These are phyloP conservation scores for Eulacestoma nigropectus DNA, from an alignment of 2,113 vertebrate genomes.

Conservation along the genomic window DNA sequence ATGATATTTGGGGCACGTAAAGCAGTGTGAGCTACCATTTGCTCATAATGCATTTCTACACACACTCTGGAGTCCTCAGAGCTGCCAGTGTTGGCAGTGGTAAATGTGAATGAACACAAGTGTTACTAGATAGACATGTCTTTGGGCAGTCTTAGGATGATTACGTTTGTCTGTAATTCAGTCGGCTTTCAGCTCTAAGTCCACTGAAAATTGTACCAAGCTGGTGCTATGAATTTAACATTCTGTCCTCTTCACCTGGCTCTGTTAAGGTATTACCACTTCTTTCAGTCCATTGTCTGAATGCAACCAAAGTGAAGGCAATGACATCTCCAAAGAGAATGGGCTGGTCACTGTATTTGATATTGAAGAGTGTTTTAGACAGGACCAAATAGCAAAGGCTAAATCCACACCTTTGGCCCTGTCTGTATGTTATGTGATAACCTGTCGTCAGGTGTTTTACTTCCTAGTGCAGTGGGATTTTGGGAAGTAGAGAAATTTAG, in stretches of 20 bases:
- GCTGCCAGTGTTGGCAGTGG: not conserved
- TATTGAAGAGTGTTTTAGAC: not conserved
- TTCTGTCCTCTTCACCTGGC: not conserved
- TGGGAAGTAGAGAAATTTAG: not conserved
- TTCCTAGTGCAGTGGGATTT: not conserved
- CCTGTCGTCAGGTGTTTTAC: not conserved
- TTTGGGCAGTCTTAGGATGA: constrained; percentile 13
- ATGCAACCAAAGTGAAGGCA: not conserved
- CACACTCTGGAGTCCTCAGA: not conserved
- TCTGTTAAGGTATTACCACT: not conserved
- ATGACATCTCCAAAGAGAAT: not conserved
- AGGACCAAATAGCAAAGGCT: not conserved
- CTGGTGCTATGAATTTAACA: not conserved
- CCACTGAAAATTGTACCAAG: not conserved
- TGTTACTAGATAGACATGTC: not conserved
- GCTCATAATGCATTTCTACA: not conserved
- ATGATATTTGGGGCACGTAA: not conserved
- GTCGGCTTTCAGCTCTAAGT: constrained; percentile 22
- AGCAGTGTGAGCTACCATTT: not conserved
- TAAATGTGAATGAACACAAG: not conserved
- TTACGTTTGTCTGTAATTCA: constrained; percentile 31
- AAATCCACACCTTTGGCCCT: not conserved
- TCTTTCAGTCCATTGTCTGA: not conserved
- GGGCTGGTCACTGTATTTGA: not conserved
- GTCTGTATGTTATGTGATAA: not conserved